Evolutionary conservation across 1,140 invertebrate genomes (phyloP), one percentile per base, ranked within the genome.

Genomic region (Macrobrachium rosenbergii): DNA sequence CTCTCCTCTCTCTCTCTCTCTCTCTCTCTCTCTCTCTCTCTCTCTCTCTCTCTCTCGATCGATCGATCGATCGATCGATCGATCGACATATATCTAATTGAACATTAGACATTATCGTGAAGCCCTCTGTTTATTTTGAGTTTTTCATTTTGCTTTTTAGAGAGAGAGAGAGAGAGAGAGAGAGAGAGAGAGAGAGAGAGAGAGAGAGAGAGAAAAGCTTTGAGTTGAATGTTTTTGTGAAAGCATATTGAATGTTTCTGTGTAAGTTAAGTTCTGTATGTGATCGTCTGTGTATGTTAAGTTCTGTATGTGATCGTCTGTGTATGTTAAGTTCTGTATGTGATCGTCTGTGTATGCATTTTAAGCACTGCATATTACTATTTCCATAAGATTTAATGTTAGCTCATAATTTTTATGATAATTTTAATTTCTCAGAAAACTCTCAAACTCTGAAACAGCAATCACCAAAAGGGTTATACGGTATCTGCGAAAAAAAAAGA

Each of bases 141-240:
- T n/a, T n/a, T n/a, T n/a, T n/a, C n/a, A n/a, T 21, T 21, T 17
- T 16, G 23, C 17, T 73, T 23, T 5, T 23, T 21, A 7, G 19
- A 19, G 28, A 45, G 6, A 58, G 45, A 59, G 45, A 78, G 21
- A 19, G 52, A n/a, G 77, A 23, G n/a, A 23, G 21, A 80, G 77
- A 28, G 77, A 62, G 77, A 63, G 45, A 23, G 59, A 23, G 58
- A n/a, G 77, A 23, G 77, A 60, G 58, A 60, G 77, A 62, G 77
- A 62, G 77, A 80, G 77, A 80, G 77, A 62, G 77, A 80, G 77
- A 80, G 77, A 80, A 59, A 62, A 60, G 63, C 0, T 3, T 37
- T 37, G 28, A 37, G 28, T 21, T 73, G 2, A 73, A 28, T 17
- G 75, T n/a, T 11, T 21, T 52, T 17, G 21, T 11, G 43, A 12